Percentiles rank a stretch among this genome's conserved stretches.
Conservation (phyloP, 2,113 vertebrate genomes). For the Dromiciops gliroides region DNA sequence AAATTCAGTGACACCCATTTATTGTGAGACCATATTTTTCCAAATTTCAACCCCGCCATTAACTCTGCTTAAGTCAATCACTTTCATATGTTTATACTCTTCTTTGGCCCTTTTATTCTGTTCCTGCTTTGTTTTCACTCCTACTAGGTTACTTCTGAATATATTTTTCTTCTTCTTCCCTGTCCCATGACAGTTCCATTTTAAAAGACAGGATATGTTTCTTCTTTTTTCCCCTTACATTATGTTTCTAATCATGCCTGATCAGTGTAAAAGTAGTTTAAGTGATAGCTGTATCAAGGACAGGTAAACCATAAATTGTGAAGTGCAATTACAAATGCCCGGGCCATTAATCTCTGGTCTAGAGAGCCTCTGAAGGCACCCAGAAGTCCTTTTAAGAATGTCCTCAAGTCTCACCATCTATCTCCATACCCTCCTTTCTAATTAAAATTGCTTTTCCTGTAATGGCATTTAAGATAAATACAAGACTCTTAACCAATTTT, state of each 20-base stretch:
- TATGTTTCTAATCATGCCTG: background rate
- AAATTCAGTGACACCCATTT: background rate
- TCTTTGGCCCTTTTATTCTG: background rate
- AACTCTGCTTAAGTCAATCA: background rate
- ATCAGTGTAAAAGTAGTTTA: background rate
- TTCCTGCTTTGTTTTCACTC: background rate
- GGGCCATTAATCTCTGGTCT: background rate
- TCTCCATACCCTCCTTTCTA: background rate
- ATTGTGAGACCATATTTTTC: background rate
- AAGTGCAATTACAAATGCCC: background rate
- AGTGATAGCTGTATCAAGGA: background rate
- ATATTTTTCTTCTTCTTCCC: background rate
- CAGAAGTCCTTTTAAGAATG: background rate
- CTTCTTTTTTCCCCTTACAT: background rate
- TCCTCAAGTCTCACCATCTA: background rate
- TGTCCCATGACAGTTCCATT: background rate
- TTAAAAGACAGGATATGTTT: background rate
- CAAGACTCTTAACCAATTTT: background rate
- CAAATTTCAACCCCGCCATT: too few relatives aligned
- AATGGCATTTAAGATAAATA: background rate
- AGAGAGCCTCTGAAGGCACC: background rate
- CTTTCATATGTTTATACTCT: background rate
- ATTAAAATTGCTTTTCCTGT: background rate
- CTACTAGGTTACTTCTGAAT: background rate
- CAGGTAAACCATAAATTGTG: background rate